phyloP scores from a whole-genome alignment of 1,140 invertebrate genomes.

The Diorhabda carinulata region DNA sequence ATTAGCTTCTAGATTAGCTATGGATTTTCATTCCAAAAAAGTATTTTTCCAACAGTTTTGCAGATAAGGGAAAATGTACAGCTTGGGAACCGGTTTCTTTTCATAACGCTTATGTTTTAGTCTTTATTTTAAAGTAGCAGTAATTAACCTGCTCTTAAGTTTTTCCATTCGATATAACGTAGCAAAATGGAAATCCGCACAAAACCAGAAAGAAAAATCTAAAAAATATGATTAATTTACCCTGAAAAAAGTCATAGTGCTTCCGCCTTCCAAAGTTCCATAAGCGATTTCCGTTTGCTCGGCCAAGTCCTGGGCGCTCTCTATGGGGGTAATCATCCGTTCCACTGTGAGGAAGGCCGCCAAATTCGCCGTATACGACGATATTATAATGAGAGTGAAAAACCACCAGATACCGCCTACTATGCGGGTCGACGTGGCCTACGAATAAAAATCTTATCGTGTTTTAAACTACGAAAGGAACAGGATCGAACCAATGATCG shows the following conservation, averaged over 20 bases:
- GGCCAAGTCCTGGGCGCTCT: slow-evolving; percentile 90
- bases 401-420: slow-evolving; percentile 99
- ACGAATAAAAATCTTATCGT: slow-evolving; percentile 16
- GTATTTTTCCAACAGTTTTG: too few relatives aligned
- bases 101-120: too few relatives aligned
- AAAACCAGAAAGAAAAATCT: too few relatives aligned
- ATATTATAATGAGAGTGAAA: slow-evolving; percentile 97
- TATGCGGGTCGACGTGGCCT: slow-evolving; percentile 91
- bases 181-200: too few relatives aligned
- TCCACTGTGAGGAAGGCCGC: slow-evolving; percentile 96
- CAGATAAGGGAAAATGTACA: too few relatives aligned
- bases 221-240: slow-evolving; percentile 53
- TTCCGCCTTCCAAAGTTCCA: slow-evolving; percentile 87
- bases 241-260: slow-evolving; percentile 96
- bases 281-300: slow-evolving; percentile 92
- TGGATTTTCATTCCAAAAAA: too few relatives aligned
- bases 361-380: slow-evolving; percentile 96
- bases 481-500: background rate
- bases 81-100: too few relatives aligned
- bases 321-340: slow-evolving; percentile 93
- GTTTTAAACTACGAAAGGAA: background rate
- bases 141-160: too few relatives aligned
- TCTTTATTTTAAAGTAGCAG: too few relatives aligned
- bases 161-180: too few relatives aligned
- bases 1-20: too few relatives aligned